Evolutionary conservation across 2,888 invertebrate species (phyloP), one percentile per base, ranked within the genome.

Genomic region (Harpagoxenus sublaevis): DNA sequence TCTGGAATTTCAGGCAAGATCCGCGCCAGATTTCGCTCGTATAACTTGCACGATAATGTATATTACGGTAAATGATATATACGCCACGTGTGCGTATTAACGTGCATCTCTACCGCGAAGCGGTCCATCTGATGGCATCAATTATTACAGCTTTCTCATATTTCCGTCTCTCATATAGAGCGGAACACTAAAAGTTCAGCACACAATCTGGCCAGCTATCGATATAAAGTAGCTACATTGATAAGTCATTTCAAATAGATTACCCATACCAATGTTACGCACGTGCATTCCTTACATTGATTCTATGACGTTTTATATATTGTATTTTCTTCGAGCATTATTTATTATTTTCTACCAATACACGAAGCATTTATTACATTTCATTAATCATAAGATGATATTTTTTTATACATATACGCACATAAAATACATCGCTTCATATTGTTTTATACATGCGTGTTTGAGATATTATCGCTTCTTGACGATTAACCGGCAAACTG

Each of bases 401-500:
- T 42, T 42, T 73, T 4, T 42, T 42, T 39, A 15, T 42, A 35
- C 35, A 35, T 15, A 18, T 18, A 12, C 10, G 12, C n/a, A 28
- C 5, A 15, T 15, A 31, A 42, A 15, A 23, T 23, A 23, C 23
- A 23, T 23, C 23, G 23, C 23, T 23, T 23, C 10, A 6, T 18
- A 12, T 28, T 73, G 23, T 55, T 42, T 28, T 35, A 15, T 55
- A 9, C 9, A 31, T 9, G 9, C 15, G 35, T 8, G 48, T 55
- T 55, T 65, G 77, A 77, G 77, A 31, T 63, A 78, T 55, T 18
- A 51, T 48, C 51, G 28, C 12, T 15, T 55, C 45, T 65, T 53
- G 28, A 12, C 66, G 83, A 53, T 68, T 71, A 63, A 77, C 65
- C 73, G 86, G 84, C 88, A 78, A 66, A 83, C 70, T 78, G 86